Conservation (phyloP, 2,888 invertebrate genomes). For the Nysson spinosus region DNA sequence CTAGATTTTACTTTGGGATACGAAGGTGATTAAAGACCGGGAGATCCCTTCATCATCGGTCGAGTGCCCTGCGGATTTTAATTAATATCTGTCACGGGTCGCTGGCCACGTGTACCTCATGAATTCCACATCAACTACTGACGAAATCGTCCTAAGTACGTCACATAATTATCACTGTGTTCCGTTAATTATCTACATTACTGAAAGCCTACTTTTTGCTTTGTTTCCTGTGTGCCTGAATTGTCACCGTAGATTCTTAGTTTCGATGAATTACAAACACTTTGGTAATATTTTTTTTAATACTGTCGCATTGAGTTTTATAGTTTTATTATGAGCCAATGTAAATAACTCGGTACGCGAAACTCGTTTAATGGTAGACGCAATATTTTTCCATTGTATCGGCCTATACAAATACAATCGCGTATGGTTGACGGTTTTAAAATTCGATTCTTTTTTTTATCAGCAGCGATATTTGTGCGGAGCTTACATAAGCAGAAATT, state of each 20-base stretch:
- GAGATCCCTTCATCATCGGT: constrained; percentile 58
- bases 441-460: no score
- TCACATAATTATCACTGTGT: constrained; percentile 18
- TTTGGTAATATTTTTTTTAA: neutral
- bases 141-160: constrained; percentile 14
- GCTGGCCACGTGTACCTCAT: constrained; percentile 17
- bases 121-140: neutral
- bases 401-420: no score
- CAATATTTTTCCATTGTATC: no score
- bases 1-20: constrained; percentile 22
- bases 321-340: no score
- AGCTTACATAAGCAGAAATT: constrained; percentile 10
- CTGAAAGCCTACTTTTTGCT: neutral
- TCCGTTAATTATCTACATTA: constrained; percentile 41
- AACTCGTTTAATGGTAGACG: no score
- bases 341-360: no score
- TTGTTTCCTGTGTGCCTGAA: neutral
- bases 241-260: neutral
- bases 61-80: constrained; percentile 59
- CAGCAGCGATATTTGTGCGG: neutral
- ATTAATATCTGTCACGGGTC: constrained; percentile 53
- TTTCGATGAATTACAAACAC: neutral
- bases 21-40: constrained; percentile 54
- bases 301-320: no score
- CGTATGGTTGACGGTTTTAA: no score